Base-by-base conservation (phyloP, 2,888 invertebrate genomes). In the Erebia ligea region DNA sequence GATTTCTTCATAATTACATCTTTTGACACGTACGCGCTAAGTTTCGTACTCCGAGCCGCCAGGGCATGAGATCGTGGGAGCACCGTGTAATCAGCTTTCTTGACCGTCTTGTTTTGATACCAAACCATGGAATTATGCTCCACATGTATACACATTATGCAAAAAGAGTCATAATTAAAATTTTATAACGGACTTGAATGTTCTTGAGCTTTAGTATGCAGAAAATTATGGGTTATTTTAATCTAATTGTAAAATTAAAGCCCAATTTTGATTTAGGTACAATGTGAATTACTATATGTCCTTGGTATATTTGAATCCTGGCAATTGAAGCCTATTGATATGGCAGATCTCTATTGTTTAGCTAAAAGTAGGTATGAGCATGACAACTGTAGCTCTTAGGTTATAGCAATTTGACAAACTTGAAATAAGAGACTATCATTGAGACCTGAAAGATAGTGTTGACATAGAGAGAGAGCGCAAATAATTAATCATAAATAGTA, bases 1-100 rank as follows among this genome's bases (percentile, higher is more conserved):
- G 91, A 90, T 93, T 92, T 91, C 91, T 90, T 92, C 90, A 90
- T 92, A 93, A 93, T 93, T 93, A 93, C 91, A 91, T 92, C 90
- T 92, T 93, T 92, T 92, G 92, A 93, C 92, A 90, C 87, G 91
- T 90, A 89, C 86, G 89, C 88, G 91, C 89, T 88, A 92, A 91
- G 92, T 90, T 92, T 92, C 89, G 90, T 91, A 88, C 91, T 86
- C 85, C 84, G 81, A 84, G 86, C 86, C 85, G 90, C 84, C 87
- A 84, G 90, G 89, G 84, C 89, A 88, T 78, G 89, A 86, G 92
- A 91, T 90, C 92, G 92, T 92, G 92, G 91, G 92, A 92, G 89
- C 91, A 90, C 89, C 90, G 88, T 91, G 85, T 90, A 92, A 91
- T 92, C 92, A 91, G 88, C 87, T 91, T 90, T 91, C 92, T 87